Conservation (phyloP, 2,113 vertebrate species). For the Trichechus manatus region DNA sequence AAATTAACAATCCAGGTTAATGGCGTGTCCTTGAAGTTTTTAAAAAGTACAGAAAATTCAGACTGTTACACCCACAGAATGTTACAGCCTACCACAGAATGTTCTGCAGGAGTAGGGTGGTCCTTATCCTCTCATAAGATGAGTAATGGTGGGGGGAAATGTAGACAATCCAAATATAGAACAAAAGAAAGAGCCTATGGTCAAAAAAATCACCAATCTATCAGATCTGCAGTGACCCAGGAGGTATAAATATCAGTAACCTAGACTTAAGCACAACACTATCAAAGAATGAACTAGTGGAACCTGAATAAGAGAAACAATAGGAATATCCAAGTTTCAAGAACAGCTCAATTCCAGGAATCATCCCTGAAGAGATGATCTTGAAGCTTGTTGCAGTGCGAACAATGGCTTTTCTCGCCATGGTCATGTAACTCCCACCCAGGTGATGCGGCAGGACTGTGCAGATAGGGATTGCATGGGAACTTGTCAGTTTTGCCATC, state of each 20-base stretch:
- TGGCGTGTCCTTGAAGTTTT: background rate
- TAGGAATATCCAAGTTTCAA: background rate
- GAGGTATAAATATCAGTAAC: background rate
- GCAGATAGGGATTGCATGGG: no score
- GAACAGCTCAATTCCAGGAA: background rate
- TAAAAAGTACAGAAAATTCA: background rate
- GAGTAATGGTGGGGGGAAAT: background rate
- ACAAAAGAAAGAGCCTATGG: background rate
- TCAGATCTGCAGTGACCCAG: background rate
- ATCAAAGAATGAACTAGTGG: background rate
- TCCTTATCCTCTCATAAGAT: background rate
- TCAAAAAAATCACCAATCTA: background rate
- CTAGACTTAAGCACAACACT: background rate
- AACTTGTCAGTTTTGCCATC: no score
- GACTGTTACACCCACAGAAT: background rate
- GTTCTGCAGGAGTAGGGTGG: no score
- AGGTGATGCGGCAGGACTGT: no score
- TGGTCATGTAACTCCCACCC: no score
- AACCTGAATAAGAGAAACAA: background rate
- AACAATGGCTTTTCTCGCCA: no score
- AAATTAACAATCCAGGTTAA: background rate
- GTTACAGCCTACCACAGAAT: background rate
- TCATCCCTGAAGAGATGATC: background rate
- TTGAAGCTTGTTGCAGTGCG: background rate
- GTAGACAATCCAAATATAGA: background rate